phyloP scores from a whole-genome alignment of 2,797 vertebrate genomes.

The Gouania willdenowi region DNA sequence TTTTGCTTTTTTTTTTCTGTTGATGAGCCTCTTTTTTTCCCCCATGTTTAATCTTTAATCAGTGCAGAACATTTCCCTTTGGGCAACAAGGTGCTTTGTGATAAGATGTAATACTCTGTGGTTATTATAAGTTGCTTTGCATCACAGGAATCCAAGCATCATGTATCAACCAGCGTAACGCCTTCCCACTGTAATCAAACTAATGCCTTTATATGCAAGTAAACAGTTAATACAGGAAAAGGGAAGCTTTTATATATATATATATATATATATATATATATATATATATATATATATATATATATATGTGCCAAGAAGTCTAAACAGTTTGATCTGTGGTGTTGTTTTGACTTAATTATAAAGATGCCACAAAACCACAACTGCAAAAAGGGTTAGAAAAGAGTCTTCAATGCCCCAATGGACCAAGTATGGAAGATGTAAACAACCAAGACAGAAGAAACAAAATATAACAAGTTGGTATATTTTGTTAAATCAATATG shows the following conservation, averaged over 20 bases:
- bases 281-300: too few relatives aligned
- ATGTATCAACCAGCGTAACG: slow-evolving; percentile 14
- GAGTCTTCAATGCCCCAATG: slow-evolving; percentile 66
- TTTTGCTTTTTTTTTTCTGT: slow-evolving; percentile 44
- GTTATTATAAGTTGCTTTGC: slow-evolving; percentile 31
- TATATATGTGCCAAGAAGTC: slow-evolving; percentile 74
- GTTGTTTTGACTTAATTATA: slow-evolving; percentile 74
- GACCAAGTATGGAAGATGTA: slow-evolving; percentile 72
- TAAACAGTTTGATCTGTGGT: slow-evolving; percentile 67
- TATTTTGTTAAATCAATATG: slow-evolving; percentile 68
- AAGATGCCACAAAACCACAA: slow-evolving; percentile 62
- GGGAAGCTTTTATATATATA: slow-evolving; percentile 52
- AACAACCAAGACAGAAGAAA: slow-evolving; percentile 70
- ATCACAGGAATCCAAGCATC: slow-evolving; percentile 38
- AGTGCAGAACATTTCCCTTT: slow-evolving; percentile 68
- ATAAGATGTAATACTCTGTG: slow-evolving; percentile 41
- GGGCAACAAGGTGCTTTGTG: slow-evolving; percentile 67
- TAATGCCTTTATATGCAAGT: slow-evolving; percentile 49
- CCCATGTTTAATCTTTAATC: slow-evolving; percentile 79
- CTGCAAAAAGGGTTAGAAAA: slow-evolving; percentile 66
- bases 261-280: too few relatives aligned
- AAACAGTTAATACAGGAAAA: slow-evolving; percentile 35
- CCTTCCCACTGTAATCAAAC: slow-evolving; percentile 25
- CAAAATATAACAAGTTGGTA: slow-evolving; percentile 62
- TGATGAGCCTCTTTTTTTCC: slow-evolving; percentile 40